These are phyloP conservation scores for Sebastes minor DNA, from an alignment of 2,797 vertebrate genomes.

Conservation along the genomic window DNA sequence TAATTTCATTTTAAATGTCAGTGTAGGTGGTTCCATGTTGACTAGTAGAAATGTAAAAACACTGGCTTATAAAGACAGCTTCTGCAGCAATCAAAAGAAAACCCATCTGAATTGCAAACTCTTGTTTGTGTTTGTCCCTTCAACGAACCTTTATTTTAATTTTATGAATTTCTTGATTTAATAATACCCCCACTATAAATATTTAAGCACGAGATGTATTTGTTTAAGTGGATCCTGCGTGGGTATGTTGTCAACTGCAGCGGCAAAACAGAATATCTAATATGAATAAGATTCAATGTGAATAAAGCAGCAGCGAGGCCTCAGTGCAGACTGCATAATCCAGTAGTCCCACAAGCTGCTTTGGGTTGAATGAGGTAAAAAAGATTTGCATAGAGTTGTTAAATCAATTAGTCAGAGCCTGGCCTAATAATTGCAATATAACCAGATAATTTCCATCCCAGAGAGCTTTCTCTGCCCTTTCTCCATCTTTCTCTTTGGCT, in stretches of 20 bases:
- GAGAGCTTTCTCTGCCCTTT: conserved; percentile 5
- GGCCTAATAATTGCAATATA: conserved; percentile 44
- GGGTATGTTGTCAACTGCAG: conserved; percentile 42
- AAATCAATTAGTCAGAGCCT: conserved; percentile 61
- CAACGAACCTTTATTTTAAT: conserved; percentile 18
- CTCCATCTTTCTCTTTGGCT: conserved; percentile 19
- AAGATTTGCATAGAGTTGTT: conserved; percentile 40
- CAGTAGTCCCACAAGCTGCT: conserved; percentile 41
- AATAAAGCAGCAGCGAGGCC: conserved; percentile 40
- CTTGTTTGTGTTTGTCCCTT: conserved; percentile 15
- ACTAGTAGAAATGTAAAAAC: conserved; percentile 32
- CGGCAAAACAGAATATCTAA: conserved; percentile 32
- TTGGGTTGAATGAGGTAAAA: conserved; percentile 39
- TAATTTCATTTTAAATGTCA: conserved; percentile 37
- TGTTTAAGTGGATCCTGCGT: conserved; percentile 31
- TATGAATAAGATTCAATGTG: conserved; percentile 49
- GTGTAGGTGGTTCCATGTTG: neutral
- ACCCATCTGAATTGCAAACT: conserved; percentile 30
- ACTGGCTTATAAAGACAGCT: neutral
- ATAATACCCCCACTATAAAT: conserved; percentile 30
- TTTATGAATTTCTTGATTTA: conserved; percentile 29
- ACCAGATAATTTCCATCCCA: conserved; percentile 39
- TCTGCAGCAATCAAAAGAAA: neutral
- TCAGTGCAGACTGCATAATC: conserved; percentile 52
- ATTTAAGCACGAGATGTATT: conserved; percentile 31